Percentiles rank a stretch among this genome's conserved stretches.
These are phyloP conservation scores for Eilema sororculum DNA, from an alignment of 2,888 invertebrate genomes.

Conservation along the genomic window DNA sequence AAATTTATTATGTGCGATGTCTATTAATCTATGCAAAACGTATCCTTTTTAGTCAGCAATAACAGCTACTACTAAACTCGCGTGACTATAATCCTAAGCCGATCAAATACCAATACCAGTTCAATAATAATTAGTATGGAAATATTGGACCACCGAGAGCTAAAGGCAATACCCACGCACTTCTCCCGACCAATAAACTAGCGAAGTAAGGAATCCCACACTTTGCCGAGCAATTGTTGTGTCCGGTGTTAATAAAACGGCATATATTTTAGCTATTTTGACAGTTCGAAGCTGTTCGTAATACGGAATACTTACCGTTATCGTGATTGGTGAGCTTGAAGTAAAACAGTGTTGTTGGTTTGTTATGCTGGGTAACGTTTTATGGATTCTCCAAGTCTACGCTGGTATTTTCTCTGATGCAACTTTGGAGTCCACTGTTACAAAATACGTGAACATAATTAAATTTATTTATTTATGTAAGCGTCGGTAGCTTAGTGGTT, in stretches of 20 bases:
- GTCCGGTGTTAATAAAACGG: slow-evolving; percentile 84
- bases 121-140: slow-evolving; percentile 65
- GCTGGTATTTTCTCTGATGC: too few species aligned
- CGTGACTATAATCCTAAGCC: slow-evolving; percentile 14
- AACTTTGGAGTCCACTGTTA: too few species aligned
- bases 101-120: slow-evolving; percentile 24
- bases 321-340: slow-evolving; percentile 21
- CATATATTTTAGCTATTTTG: slow-evolving; percentile 86
- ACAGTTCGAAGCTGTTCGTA: slow-evolving; percentile 83
- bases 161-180: slow-evolving; percentile 71
- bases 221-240: slow-evolving; percentile 81
- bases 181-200: slow-evolving; percentile 76
- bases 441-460: too few species aligned
- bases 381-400: too few species aligned
- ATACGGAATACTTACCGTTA: slow-evolving; percentile 64
- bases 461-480: too few species aligned
- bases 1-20: neutral
- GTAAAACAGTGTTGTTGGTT: neutral
- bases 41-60: slow-evolving; percentile 2
- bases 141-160: slow-evolving; percentile 70
- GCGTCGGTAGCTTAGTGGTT: too few species aligned
- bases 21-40: neutral
- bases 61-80: slow-evolving; percentile 2
- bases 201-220: slow-evolving; percentile 82
- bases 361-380: neutral